Percentiles rank a stretch among this genome's conserved stretches.
Conservation (phyloP, 2,888 invertebrate species). For the Bimastos eiseni region DNA sequence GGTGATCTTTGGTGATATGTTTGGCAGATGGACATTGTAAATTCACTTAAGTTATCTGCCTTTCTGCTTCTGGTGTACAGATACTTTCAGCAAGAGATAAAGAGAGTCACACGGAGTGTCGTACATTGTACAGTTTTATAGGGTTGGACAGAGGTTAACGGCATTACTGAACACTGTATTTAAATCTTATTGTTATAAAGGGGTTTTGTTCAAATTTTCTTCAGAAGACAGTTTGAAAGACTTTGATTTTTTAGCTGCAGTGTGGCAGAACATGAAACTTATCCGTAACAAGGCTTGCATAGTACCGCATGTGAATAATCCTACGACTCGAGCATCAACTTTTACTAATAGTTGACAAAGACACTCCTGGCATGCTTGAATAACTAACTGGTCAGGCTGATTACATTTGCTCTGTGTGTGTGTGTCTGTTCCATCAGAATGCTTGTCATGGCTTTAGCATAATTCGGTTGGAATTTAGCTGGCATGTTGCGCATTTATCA, state of each 20-base stretch:
- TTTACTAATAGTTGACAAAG: not conserved
- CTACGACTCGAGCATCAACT: slow-evolving; percentile 5
- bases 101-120: not conserved
- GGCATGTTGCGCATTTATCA: not conserved
- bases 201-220: not conserved
- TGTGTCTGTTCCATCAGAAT: not conserved
- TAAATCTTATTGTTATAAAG: not conserved
- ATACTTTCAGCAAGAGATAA: not conserved
- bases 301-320: not conserved
- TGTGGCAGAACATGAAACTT: not conserved
- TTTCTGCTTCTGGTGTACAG: not conserved
- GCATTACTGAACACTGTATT: not conserved
- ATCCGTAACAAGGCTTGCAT: not conserved
- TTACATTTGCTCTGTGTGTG: not conserved
- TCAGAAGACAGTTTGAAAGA: not conserved
- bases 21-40: not conserved
- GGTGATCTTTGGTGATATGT: slow-evolving; percentile 7
- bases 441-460: not conserved
- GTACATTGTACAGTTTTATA: slow-evolving; percentile 23
- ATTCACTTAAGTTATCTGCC: not conserved
- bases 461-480: not conserved
- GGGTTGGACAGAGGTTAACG: not conserved
- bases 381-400: not conserved
- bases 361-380: not conserved
- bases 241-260: not conserved